Evolutionary conservation across 2,888 invertebrate species (phyloP), one percentile per base, ranked within the genome.

Genomic region (Plutella xylostella): DNA sequence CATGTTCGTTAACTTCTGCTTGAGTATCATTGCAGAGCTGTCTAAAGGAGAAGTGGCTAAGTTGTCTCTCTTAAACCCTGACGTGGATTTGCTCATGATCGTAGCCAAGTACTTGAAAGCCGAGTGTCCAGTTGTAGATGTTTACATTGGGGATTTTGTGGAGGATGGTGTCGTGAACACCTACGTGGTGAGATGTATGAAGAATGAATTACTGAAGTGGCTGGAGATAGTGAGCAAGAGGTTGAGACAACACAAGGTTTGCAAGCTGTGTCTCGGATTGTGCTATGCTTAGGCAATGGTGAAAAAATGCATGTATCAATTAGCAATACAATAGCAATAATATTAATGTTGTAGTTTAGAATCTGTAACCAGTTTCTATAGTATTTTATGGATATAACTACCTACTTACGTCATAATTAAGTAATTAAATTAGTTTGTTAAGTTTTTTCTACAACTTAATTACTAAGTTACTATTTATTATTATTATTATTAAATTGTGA

Each of bases 61-160:
- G 14, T 25, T 54, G 9, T 43, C 19, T 25, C 39, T 37, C 15
- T 38, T 54, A 4, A 54, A 54, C 45, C 55, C 51, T 9, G 54
- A 54, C 38, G 54, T 49, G 47, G 54, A 54, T 45, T 20, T 54
- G 17, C 30, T 54, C 15, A 39, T 51, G 43, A 48, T 46, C 14
- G 47, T 52, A 3, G 45, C 51, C 6, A 17, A 14, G 34, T 18
- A 17, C 18, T 18, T 34, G 17, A 34, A 34, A 18, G 34, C 4
- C 15, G 18, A 34, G 15, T 15, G 14, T 14, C 34, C n/a, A 9
- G 34, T 14, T 15, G 18, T 34, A 7, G 18, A 18, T 18, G 11
- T 17, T 17, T 17, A 17, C 11, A 15, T 34, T 7, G 15, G 7
- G 7, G 18, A 18, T 34, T 17, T 34, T 34, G 18, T 18, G 15